Conservation (phyloP, 2,888 invertebrate species). For the Erebia palarica region DNA sequence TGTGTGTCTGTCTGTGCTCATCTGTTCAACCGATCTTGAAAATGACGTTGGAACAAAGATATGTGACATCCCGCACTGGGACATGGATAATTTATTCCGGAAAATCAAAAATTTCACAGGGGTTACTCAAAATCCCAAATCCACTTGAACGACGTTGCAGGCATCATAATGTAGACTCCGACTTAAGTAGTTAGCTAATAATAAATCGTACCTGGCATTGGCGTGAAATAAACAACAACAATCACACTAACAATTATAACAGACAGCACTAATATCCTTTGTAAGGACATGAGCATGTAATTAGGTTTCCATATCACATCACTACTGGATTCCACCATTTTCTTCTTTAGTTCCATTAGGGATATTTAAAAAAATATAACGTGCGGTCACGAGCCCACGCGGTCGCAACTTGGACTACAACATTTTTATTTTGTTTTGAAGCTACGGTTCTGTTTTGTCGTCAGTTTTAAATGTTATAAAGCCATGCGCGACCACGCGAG, state of each 20-base stretch:
- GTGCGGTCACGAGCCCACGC: slow-evolving; percentile 17
- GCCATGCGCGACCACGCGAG: slow-evolving; percentile 66
- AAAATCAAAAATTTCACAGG: no score
- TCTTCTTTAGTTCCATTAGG: slow-evolving; percentile 66
- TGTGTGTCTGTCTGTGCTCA: no score
- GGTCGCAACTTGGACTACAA: slow-evolving; percentile 36
- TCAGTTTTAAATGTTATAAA: slow-evolving; percentile 34
- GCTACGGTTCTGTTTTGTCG: slow-evolving; percentile 32
- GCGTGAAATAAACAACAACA: slow-evolving; percentile 87
- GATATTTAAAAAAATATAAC: background rate
- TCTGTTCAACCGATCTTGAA: no score
- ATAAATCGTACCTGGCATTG: slow-evolving; percentile 84
- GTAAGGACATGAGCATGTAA: slow-evolving; percentile 83
- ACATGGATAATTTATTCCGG: no score
- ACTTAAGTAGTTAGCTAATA: no score
- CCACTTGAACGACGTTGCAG: no score
- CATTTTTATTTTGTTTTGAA: slow-evolving; percentile 43
- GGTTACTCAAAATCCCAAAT: no score
- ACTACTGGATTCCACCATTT: slow-evolving; percentile 49
- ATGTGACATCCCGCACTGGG: no score
- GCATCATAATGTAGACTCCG: no score
- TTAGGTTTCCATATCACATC: slow-evolving; percentile 68
- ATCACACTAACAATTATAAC: slow-evolving; percentile 86
- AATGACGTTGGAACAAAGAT: no score
- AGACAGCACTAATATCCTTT: slow-evolving; percentile 85